A percentile compares a stretch with the other conserved stretches of the same genome.
These are phyloP conservation scores for Nemotelus pantherinus DNA, from an alignment of 2,888 invertebrate species.

Conservation along the genomic window DNA sequence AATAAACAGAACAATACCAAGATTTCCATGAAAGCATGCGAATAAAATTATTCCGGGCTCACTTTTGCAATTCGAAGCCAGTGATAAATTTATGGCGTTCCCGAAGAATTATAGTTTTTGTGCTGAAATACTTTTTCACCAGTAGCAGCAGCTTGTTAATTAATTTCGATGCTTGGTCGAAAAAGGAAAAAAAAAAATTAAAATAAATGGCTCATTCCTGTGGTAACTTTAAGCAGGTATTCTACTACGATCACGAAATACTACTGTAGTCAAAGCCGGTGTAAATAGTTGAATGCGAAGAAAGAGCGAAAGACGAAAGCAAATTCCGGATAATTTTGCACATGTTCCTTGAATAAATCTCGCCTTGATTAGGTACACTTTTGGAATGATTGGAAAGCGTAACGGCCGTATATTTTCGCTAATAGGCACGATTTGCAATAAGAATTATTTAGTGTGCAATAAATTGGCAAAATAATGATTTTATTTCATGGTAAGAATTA, in stretches of 20 bases:
- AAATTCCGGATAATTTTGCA: constrained; percentile 9
- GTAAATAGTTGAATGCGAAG: neutral
- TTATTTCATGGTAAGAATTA: too few relatives aligned
- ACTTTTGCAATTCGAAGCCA: constrained; percentile 15
- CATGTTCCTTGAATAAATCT: constrained; percentile 16
- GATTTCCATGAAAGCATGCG: constrained; percentile 32
- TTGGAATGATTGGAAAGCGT: neutral
- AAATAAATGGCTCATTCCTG: constrained; percentile 25
- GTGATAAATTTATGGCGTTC: constrained; percentile 38
- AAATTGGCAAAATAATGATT: neutral
- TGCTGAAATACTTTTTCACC: neutral
- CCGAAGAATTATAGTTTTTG: constrained; percentile 28
- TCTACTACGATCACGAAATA: neutral
- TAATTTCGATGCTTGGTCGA: constrained; percentile 22
- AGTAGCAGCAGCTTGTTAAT: constrained; percentile 34
- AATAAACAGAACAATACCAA: neutral
- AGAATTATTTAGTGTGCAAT: constrained; percentile 3
- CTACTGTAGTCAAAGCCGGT: too few relatives aligned
- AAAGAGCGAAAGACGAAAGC: neutral
- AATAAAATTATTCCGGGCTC: constrained; percentile 26
- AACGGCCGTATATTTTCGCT: neutral
- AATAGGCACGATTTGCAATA: neutral
- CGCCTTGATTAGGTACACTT: neutral
- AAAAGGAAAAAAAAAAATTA: constrained; percentile 13
- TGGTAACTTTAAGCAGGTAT: constrained; percentile 10